phyloP scores from a whole-genome alignment of 64 coral and sea anemone genomes.

The Orbicella faveolata region DNA sequence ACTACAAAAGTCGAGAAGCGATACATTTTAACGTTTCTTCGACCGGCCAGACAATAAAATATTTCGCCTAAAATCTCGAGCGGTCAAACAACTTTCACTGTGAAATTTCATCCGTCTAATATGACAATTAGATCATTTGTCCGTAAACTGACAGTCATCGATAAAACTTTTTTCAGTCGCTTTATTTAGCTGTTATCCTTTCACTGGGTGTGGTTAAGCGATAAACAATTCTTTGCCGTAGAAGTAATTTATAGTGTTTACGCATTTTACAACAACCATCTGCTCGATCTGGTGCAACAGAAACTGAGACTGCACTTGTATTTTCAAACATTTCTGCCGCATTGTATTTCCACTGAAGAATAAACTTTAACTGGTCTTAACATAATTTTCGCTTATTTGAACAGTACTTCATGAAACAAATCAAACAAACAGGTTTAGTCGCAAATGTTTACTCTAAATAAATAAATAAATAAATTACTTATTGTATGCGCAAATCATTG shows the following conservation, averaged over 20 bases:
- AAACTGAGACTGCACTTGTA: too few species aligned
- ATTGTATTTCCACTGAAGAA: too few species aligned
- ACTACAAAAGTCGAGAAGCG: not conserved
- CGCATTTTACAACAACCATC: not conserved
- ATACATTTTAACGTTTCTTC: not conserved
- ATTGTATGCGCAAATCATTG: not conserved
- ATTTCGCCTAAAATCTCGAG: not conserved
- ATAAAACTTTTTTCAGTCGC: not conserved
- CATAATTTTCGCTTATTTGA: too few species aligned
- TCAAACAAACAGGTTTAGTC: too few species aligned
- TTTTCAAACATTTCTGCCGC: too few species aligned
- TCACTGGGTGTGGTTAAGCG: not conserved
- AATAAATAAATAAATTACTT: not conserved
- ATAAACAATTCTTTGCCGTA: not conserved
- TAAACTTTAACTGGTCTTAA: too few species aligned
- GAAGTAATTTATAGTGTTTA: constrained; percentile 18
- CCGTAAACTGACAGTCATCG: constrained; percentile 2
- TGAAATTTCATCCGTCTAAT: constrained; percentile 18
- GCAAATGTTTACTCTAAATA: too few species aligned
- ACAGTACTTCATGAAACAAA: too few species aligned
- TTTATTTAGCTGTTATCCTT: constrained; percentile 31
- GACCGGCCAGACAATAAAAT: not conserved
- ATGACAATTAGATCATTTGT: constrained; percentile 16
- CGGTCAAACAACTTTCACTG: not conserved
- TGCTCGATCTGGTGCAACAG: too few species aligned